Conservation (phyloP, 2,888 invertebrate species). For the Clitarchus hookeri region DNA sequence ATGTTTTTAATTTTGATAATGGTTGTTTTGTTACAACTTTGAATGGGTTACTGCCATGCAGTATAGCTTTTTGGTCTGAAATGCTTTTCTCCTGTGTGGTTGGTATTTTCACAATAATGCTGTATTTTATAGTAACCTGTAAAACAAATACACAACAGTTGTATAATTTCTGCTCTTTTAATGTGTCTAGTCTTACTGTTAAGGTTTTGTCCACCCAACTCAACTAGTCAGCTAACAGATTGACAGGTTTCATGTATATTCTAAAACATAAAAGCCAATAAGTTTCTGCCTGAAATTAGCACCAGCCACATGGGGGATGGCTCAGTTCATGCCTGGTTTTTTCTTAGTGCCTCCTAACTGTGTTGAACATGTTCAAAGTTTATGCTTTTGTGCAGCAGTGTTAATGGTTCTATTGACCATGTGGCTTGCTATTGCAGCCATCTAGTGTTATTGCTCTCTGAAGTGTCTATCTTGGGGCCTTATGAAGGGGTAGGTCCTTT, state of each 20-base stretch:
- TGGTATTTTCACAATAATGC: not conserved
- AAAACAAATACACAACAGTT: not conserved
- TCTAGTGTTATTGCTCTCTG: not conserved
- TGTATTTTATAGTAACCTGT: not conserved
- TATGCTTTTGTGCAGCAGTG: not conserved
- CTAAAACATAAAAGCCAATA: not conserved
- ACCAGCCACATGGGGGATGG: not conserved
- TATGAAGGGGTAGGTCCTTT: not conserved
- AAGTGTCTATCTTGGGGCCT: not conserved
- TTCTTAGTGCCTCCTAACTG: not conserved
- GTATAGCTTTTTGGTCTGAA: not conserved
- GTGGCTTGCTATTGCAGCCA: not conserved
- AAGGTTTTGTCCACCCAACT: not conserved
- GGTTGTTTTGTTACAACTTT: too few relatives aligned
- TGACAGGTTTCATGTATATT: not conserved
- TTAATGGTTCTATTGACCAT: not conserved
- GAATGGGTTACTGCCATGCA: too few relatives aligned
- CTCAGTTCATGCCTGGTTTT: not conserved
- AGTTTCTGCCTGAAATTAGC: not conserved
- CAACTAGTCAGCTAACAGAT: conserved; percentile 8
- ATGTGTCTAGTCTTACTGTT: not conserved
- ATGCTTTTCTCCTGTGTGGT: not conserved
- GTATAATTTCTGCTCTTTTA: not conserved
- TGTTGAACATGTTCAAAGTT: not conserved
- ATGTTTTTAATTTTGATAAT: too few relatives aligned